Evolutionary conservation across 2,113 vertebrate genomes (phyloP), one percentile per base, ranked within the genome.

Genomic region (Phylloscopus trochiloides): DNA sequence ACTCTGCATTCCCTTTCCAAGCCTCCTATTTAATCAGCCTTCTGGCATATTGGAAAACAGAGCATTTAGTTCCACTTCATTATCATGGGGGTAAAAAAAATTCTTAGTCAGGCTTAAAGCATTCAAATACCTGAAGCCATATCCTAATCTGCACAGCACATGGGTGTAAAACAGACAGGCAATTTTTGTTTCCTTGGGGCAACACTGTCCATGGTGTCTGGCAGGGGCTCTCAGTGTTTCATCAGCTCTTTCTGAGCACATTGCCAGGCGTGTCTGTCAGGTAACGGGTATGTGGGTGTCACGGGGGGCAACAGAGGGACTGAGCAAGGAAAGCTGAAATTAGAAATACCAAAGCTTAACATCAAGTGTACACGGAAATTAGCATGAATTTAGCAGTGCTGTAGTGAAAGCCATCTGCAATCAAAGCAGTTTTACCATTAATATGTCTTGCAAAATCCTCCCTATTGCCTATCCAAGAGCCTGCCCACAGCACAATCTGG

Each of bases 31-130:
- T 90, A 88, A 96, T 92, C 95, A 95, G 84, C 92, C 89, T 91
- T 32, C 38, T 67, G 78, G 92, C 92, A 87, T 18, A 91, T 11
- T 90, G 77, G 87, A 86, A 95, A 91, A 82, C 25, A 68, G 77
- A 95, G 57, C 28, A 63, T 95, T 94, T 89, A 94, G 94, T 95
- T 97, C 73, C 74, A 52, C 89, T 92, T 89, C 54, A 85, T 94
- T 94, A 85, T 91, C 83, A 73, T 2, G 14, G 74, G n/a, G 25
- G 55, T 10, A 52, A 89, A 86, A 78, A 36, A 36, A 57, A 67
- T 68, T 68, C 70, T 85, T 54, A 58, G 58, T 50, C 71, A 92
- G 63, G 87, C 78, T 92, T 80, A 94, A 88, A 86, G 81, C 72
- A 74, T 71, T 80, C 45, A 80, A 80, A 86, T 32, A 95, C 74